phyloP scores from a whole-genome alignment of 2,113 vertebrate species.

The Peromyscus californicus region DNA sequence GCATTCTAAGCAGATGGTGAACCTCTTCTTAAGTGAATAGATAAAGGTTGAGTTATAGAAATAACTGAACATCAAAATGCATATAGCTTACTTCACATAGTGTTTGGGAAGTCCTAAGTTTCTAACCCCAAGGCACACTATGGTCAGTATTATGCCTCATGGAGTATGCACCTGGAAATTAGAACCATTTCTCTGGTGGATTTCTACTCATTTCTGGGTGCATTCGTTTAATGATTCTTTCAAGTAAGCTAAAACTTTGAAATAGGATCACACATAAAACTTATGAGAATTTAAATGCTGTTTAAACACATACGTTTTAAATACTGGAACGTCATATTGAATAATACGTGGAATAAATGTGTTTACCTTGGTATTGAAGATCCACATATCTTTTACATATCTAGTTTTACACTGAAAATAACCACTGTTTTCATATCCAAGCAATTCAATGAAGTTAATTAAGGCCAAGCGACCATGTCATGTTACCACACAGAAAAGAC shows the following conservation, averaged over 20 bases:
- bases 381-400: not conserved
- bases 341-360: not conserved
- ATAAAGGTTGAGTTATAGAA: not conserved
- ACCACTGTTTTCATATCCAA: not conserved
- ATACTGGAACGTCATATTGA: not conserved
- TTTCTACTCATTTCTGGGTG: not conserved
- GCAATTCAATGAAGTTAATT: conserved; percentile 23
- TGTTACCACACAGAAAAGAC: not conserved
- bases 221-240: not conserved
- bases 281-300: not conserved
- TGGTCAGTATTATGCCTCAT: not conserved
- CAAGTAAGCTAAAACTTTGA: not conserved
- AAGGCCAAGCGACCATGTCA: not conserved
- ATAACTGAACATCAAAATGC: not conserved
- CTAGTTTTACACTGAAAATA: not conserved
- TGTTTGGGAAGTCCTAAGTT: not conserved
- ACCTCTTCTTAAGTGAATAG: not conserved
- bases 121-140: not conserved
- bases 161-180: not conserved
- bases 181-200: not conserved
- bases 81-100: not conserved
- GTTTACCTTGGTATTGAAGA: conserved; percentile 14
- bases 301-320: not conserved
- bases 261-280: not conserved
- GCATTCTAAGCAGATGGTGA: not conserved